Conservation (phyloP, 37 sponge, comb jelly and placozoan genomes). For the Bolinopsis microptera region DNA sequence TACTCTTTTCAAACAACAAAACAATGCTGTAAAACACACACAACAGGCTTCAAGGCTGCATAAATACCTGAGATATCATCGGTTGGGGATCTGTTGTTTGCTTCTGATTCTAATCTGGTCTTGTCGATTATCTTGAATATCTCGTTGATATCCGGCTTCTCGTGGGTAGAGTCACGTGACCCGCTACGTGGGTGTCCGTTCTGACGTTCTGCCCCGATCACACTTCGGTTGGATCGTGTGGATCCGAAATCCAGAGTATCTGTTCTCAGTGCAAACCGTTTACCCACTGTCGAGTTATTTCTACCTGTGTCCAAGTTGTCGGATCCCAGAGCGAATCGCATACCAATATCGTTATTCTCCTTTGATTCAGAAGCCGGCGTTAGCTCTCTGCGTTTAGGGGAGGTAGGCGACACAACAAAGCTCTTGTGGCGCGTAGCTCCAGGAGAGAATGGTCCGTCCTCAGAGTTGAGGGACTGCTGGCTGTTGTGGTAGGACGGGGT, state of each 20-base stretch:
- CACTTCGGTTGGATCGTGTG: not conserved
- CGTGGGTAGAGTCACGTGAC: not conserved
- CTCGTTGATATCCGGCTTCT: slow-evolving; percentile 33
- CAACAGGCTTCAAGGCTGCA: not conserved
- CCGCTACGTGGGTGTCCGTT: slow-evolving; percentile 1
- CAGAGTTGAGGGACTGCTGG: slow-evolving; percentile 18
- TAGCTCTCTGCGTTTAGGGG: not conserved
- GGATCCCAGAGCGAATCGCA: not conserved
- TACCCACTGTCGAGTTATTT: not conserved
- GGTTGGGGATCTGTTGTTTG: slow-evolving; percentile 6
- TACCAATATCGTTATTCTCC: not conserved
- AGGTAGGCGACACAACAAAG: not conserved
- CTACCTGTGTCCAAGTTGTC: not conserved
- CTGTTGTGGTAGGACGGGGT: slow-evolving; percentile 17
- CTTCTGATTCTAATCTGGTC: not conserved
- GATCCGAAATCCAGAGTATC: not conserved
- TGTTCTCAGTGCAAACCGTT: not conserved
- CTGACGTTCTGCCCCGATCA: not conserved
- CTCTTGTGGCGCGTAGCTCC: not conserved
- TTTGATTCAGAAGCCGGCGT: not conserved
- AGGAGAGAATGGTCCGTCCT: not conserved
- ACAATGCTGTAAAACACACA: not conserved
- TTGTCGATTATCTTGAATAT: slow-evolving; percentile 45
- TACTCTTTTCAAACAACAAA: not conserved
- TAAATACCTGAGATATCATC: slow-evolving; percentile 26